Evolutionary conservation across 2,113 vertebrate genomes (phyloP).

Genomic region (Scolopax mira): DNA sequence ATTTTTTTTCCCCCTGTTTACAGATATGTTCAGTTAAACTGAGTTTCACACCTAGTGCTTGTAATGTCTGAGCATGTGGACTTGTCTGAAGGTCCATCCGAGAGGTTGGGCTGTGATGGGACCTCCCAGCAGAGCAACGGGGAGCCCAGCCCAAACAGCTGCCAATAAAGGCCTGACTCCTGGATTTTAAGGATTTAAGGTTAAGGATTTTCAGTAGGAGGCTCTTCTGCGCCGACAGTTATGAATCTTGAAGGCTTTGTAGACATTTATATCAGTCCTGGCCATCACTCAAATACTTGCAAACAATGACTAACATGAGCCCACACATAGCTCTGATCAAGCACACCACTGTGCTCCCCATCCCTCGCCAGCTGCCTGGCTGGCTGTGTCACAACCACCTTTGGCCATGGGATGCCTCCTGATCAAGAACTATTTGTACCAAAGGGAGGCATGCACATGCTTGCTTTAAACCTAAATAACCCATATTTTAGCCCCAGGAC

Average conservation of each 20-base stretch:
- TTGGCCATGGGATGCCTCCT: background rate
- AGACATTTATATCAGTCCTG: slow-evolving; percentile 23
- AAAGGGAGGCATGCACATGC: background rate
- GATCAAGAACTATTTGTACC: accelerated
- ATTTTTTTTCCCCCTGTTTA: background rate
- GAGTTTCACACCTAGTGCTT: background rate
- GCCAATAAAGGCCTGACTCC: background rate
- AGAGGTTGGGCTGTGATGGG: background rate
- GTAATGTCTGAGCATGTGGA: accelerated
- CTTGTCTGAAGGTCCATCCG: background rate
- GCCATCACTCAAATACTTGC: slow-evolving; percentile 44
- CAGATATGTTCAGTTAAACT: background rate
- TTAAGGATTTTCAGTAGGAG: slow-evolving; percentile 33
- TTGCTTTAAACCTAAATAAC: background rate
- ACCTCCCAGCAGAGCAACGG: background rate
- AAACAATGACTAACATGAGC: slow-evolving; percentile 37
- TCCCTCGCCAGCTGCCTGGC: background rate
- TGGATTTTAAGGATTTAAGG: background rate
- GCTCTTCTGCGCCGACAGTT: slow-evolving; percentile 1
- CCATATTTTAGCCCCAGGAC: background rate
- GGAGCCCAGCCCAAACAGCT: background rate
- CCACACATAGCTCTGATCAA: slow-evolving; percentile 10
- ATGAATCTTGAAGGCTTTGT: background rate
- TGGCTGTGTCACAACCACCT: background rate
- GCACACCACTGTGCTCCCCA: background rate